Percentiles rank a stretch among this genome's conserved stretches.
These are phyloP conservation scores for Anguilla japonica DNA, from an alignment of 2,113 vertebrate genomes.

Conservation along the genomic window DNA sequence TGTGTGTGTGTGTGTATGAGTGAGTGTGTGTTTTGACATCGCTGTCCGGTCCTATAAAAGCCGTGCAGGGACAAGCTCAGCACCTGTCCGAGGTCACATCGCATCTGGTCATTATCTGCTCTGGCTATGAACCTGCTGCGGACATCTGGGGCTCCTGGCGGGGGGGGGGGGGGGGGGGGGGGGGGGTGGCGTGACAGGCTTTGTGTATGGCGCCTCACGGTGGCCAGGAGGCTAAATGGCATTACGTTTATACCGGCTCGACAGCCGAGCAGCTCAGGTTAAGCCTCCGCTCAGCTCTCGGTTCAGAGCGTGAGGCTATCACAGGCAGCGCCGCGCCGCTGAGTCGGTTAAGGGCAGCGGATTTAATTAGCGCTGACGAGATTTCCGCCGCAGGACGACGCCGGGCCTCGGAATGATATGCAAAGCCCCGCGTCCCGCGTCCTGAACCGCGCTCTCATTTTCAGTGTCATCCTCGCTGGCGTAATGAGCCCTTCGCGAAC, in stretches of 20 bases:
- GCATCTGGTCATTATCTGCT: constrained; percentile 44
- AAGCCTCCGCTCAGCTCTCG: not conserved
- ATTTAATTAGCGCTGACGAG: constrained; percentile 62
- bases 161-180: no score
- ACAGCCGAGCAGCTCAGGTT: not conserved
- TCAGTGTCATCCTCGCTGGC: constrained; percentile 67
- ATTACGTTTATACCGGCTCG: not conserved
- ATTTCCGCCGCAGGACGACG: constrained; percentile 24
- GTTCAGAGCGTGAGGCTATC: not conserved
- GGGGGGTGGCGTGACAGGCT: not conserved
- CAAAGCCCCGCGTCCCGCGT: constrained; percentile 56
- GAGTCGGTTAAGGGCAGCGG: constrained; percentile 35
- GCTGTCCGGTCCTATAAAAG: constrained; percentile 26
- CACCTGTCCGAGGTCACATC: constrained; percentile 45
- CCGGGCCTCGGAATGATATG: constrained; percentile 55
- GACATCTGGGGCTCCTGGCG: not conserved
- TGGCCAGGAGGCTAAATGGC: not conserved
- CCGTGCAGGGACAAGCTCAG: constrained; percentile 40
- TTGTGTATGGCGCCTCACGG: not conserved
- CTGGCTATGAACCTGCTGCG: constrained; percentile 47
- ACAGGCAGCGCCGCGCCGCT: not conserved
- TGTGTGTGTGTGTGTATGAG: constrained; percentile 20
- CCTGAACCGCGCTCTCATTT: constrained; percentile 49
- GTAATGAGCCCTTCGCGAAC: constrained; percentile 59
- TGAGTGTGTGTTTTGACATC: constrained; percentile 2